A percentile compares a stretch with the other conserved stretches of the same genome.
These are phyloP conservation scores for Xiphias gladius DNA, from an alignment of 2,113 vertebrate genomes.

Conservation along the genomic window DNA sequence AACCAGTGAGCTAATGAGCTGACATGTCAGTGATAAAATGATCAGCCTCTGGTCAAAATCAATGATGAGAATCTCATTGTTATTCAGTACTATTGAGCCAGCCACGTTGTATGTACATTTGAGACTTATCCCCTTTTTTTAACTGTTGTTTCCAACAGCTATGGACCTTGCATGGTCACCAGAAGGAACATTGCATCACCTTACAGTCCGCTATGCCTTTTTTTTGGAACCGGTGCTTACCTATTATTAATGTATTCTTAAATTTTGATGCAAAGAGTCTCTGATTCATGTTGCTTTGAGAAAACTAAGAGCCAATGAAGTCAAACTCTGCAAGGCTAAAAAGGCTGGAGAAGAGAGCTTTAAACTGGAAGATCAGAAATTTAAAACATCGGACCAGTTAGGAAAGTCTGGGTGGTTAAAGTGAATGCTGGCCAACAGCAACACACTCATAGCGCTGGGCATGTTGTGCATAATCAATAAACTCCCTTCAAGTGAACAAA, in stretches of 20 bases:
- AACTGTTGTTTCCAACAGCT: neutral
- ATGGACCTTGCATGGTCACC: neutral
- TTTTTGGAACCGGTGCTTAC: conserved; percentile 7
- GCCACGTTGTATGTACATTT: neutral
- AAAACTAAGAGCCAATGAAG: neutral
- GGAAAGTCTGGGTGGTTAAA: neutral
- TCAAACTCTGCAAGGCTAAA: neutral
- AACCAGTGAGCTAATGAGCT: neutral
- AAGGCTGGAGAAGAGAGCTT: neutral
- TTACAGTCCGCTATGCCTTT: neutral
- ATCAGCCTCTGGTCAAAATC: neutral
- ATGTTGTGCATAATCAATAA: neutral
- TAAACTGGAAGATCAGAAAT: neutral
- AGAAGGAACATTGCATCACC: neutral
- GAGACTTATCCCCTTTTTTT: neutral
- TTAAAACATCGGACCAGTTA: conserved; percentile 14
- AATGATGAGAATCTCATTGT: neutral
- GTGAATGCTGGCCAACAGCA: neutral
- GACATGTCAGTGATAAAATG: neutral
- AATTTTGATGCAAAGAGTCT: conserved; percentile 23
- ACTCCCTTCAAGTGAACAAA: conserved; percentile 6
- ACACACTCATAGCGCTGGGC: neutral
- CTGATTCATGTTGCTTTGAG: neutral
- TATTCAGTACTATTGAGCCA: neutral
- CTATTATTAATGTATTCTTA: conserved; percentile 3